phyloP scores from a whole-genome alignment of 2,888 invertebrate species.

The Sthenelais limicola region DNA sequence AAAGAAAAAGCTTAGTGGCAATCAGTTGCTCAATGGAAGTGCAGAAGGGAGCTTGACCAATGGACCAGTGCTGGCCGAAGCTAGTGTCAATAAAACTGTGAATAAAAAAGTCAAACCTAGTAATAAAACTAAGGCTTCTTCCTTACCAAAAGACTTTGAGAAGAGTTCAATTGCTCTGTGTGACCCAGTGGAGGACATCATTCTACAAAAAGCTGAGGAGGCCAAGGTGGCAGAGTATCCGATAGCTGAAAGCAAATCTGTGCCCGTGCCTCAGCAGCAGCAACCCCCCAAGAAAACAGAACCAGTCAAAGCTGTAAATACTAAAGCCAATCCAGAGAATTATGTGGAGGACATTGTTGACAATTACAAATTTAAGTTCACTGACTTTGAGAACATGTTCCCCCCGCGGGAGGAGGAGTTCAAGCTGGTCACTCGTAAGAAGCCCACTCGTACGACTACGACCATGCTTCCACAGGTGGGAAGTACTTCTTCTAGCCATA shows the following conservation, averaged over 20 bases:
- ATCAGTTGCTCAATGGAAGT: conserved; percentile 2
- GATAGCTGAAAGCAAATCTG: no score
- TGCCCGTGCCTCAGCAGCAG: no score
- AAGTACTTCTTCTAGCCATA: no score
- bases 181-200: no score
- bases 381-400: conserved; percentile 56
- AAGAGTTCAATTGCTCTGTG: conserved; percentile 27
- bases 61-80: conserved; percentile 1
- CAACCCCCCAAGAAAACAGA: no score
- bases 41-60: neutral
- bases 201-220: conserved; percentile 30
- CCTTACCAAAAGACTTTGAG: conserved; percentile 29
- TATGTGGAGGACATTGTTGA: neutral
- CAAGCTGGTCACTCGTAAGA: conserved; percentile 58
- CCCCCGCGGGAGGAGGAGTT: conserved; percentile 58
- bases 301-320: no score
- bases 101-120: conserved; percentile 16
- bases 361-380: conserved; percentile 56
- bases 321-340: no score
- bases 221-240: conserved; percentile 4
- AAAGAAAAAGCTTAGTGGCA: conserved; percentile 29
- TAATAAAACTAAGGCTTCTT: neutral
- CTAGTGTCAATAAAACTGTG: conserved; percentile 6
- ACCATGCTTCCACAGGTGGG: neutral
- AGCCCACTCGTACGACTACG: conserved; percentile 50